Base-by-base conservation (phyloP, 2,888 invertebrate genomes). In the Lottia scabra region DNA sequence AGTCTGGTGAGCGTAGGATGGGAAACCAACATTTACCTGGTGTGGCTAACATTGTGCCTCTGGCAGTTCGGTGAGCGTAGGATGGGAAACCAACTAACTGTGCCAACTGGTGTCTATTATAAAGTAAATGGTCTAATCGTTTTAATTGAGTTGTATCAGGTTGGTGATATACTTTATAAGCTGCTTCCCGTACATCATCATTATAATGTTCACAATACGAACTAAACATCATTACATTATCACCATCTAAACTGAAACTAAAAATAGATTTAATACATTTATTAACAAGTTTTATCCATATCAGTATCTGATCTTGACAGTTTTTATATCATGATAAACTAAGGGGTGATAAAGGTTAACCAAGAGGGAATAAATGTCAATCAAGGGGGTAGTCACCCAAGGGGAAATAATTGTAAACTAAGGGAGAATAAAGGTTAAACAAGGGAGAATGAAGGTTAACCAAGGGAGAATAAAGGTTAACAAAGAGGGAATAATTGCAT, bases 41-140 rank as follows among this genome's bases (percentile, higher is more conserved):
- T 0, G 92, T 93, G 86, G 96, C 95, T 83, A 95, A 94, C 64
- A 96, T 93, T 81, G 97, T 96, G 10, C 95, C 95, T 85, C 94
- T 94, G 72, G 98, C 92, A 1, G 97, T 96, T 84, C 96, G 92
- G 87, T 98, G 95, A 0, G 95, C 95, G 84, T 95, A 99, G 0
- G 96, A 94, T 19, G 93, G 90, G 90, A 98, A 99, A 2, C 96
- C 99, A 87, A 98, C 98, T 15, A 95, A 92, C 70, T 92, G 90
- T 0, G 98, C 98, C 83, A 99, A 92, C 74, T 94, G 91, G 84
- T 95, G 92, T 19, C 99, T 91, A 0, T 94, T 93, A 23, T 91
- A 90, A 13, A 99, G 90, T 65, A 98, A 90, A 85, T 94, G 92
- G 30, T 92, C 90, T 0, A 99, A 91, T 38, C 96, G 89, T 63